Evolutionary conservation across 92 coral and sea anemone species (phyloP).

Genomic region (Phenganax stokvisi): DNA sequence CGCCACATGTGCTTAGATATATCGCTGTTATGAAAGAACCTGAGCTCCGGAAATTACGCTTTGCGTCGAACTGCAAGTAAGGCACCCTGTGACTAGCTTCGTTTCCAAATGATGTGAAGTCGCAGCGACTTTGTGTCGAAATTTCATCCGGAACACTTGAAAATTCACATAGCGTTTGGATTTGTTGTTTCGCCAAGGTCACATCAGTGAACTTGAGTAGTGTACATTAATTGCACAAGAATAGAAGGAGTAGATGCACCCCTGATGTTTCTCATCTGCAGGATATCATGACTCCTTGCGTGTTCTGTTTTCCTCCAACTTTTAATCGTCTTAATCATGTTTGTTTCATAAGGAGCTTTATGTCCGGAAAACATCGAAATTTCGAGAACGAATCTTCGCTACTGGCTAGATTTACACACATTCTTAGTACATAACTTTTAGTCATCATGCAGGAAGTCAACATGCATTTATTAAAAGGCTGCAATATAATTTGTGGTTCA

Average conservation of each 20-base stretch:
- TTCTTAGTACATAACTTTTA: too few species aligned
- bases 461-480: too few species aligned
- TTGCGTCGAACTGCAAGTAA: conserved; percentile 12
- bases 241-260: background rate
- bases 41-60: conserved; percentile 31
- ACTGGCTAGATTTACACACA: background rate
- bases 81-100: background rate
- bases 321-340: conserved; percentile 33
- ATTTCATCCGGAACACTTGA: conserved; percentile 1
- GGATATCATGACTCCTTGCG: conserved; percentile 22
- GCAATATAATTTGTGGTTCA: too few species aligned
- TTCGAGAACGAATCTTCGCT: conserved; percentile 8
- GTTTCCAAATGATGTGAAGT: background rate
- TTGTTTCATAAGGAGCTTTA: conserved; percentile 5
- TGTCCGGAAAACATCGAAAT: conserved; percentile 7
- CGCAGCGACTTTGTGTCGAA: background rate
- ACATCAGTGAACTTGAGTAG: conserved; percentile 12
- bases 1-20: conserved; percentile 13
- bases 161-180: conserved; percentile 18
- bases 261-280: conserved; percentile 15
- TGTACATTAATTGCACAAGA: conserved; percentile 35
- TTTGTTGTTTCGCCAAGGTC: conserved; percentile 29
- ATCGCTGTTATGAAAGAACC: conserved; percentile 5
- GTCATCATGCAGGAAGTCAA: too few species aligned
- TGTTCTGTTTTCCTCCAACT: conserved; percentile 1